Base-by-base conservation (phyloP, 1,140 invertebrate genomes). In the Meloidogyne floridensis region DNA sequence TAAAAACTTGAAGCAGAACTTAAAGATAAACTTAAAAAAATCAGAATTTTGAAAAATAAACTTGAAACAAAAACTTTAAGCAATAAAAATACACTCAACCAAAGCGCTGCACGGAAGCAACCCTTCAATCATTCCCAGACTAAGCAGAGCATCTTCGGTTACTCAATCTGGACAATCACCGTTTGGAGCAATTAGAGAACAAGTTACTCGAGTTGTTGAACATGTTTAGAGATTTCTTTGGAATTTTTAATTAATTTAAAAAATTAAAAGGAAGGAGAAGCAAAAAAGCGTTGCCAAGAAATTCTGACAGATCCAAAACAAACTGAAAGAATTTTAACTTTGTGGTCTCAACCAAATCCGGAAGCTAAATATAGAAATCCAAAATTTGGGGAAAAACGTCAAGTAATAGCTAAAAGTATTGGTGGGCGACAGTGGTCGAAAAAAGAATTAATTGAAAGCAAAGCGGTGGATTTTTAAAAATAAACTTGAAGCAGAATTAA, bases 81-180 rank as follows among this genome's bases (percentile, higher is more conserved):
- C 77, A 32, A 43, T 79, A 51, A 79, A 79, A 69, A 56, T 79
- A 8, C 65, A 71, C 20, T 79, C 77, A 43, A 79, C 6, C 59
- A 79, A 18, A 51, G 65, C 69, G 8, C 59, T 79, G 11, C 43
- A 42, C 2, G 32, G 43, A 42, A 69, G 54, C 11, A 72, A 79
- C 47, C 20, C 77, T 69, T 71, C 54, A 5, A 72, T 72, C 11
- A 20, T 79, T 18, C 77, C 77, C 2, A 65, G 77, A 15, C 20
- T 54, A 11, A 47, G 20, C 10, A 69, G 20, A 1, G 65, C 65
- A 20, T 71, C 54, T 15, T 69, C 65, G 3, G 53, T 53, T 15
- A 86, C 75, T 59, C 84, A 86, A 81, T 42, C 84, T 1, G 84
- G 84, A 10, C 72, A 77, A 43, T 81, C 75, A n/a, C 85, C 85